Base-by-base conservation (phyloP, 2,888 invertebrate species). In the Diplolepis rosae region DNA sequence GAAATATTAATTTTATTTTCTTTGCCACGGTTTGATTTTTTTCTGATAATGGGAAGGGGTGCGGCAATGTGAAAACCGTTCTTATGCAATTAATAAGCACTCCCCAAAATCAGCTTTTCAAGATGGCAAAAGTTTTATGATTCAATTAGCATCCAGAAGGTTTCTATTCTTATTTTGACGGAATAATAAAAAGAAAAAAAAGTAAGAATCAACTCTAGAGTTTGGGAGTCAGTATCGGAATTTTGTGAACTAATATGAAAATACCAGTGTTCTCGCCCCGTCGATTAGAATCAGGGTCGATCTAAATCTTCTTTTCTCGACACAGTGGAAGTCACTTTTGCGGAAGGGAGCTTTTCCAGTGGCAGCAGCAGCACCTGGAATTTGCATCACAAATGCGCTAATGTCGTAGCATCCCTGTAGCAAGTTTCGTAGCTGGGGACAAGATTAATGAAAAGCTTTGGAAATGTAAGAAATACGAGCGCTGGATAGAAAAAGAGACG, bases 311-410 rank as follows among this genome's bases (percentile, higher is more conserved):
- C 24, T 5, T 61, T 24, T 35, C n/a, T 61, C 24, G 24, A 61
- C 24, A n/a, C 22, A 54, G 30, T 45, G 45, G 51, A 27, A 52
- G 51, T 52, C 27, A 52, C 22, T 56, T 56, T 56, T 56, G 56
- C 11, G 39, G 35, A 61, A n/a, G 39, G 61, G 54, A 54, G 54
- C 54, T 54, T 56, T 56, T 35, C 18, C 56, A 18, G 32, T 45
- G 74, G 71, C 70, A 13, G 48, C 66, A 42, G 35, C 56, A 71
- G 68, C 74, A 71, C 71, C 61, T 61, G 39, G 24, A 70, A 83
- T 82, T 83, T 82, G 80, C 82, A 82, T 83, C 73, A 77, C 82
- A 83, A 84, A 83, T 83, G 77, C 77, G 79, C 78, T 82, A 82
- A 83, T 81, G 61, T 61, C 61, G 61, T 2, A 39, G 61, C 39